These are phyloP conservation scores for Musca vetustissima DNA, from an alignment of 1,140 invertebrate genomes.

Conservation along the genomic window DNA sequence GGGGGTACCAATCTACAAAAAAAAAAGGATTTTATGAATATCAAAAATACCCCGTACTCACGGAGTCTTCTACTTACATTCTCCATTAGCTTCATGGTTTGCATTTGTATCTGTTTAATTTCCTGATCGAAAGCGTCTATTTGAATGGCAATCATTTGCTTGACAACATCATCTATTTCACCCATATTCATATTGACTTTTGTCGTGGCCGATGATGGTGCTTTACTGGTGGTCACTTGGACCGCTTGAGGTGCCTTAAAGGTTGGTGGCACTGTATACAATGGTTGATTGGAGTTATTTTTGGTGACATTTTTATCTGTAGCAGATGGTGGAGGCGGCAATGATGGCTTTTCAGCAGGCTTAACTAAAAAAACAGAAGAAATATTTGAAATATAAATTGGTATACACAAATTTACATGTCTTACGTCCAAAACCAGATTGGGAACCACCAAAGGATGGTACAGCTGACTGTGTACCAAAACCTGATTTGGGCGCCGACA, in stretches of 20 bases:
- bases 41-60: no score
- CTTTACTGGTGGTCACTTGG: background rate
- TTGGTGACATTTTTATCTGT: background rate
- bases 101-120: constrained; percentile 61
- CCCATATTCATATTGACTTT: constrained; percentile 32
- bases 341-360: background rate
- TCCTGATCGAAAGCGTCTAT: constrained; percentile 66
- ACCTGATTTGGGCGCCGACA: background rate
- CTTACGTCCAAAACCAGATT: background rate
- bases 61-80: constrained; percentile 53
- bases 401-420: background rate
- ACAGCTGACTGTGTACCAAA: constrained; percentile 11
- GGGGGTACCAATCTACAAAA: constrained; percentile 57
- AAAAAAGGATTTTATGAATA: constrained; percentile 11
- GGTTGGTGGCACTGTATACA: constrained; percentile 45
- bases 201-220: background rate
- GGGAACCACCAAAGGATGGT: constrained; percentile 21
- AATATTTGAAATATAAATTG: background rate
- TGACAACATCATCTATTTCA: constrained; percentile 39
- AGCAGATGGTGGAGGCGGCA: background rate
- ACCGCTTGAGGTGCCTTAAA: constrained; percentile 35
- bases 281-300: constrained; percentile 34
- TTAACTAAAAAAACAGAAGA: background rate
- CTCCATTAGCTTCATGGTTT: constrained; percentile 56
- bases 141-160: constrained; percentile 57